Conservation (phyloP, 2,888 invertebrate species). For the Taphrorychus bicolor region DNA sequence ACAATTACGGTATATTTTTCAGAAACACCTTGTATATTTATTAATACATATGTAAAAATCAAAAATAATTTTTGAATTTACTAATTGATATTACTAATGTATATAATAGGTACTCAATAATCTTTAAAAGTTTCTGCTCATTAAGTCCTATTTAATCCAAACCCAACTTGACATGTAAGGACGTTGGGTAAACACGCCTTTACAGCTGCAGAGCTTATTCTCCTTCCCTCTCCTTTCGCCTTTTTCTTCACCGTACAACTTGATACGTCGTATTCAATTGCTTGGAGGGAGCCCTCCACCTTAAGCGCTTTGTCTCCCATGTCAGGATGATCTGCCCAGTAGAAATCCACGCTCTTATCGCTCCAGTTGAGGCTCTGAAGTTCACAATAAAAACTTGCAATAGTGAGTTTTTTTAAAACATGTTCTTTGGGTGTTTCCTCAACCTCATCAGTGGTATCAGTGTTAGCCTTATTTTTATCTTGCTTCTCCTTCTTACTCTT, state of each 20-base stretch:
- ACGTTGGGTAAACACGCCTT: constrained; percentile 58
- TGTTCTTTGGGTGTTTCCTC: too few species aligned
- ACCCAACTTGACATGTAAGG: constrained; percentile 61
- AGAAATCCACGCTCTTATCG: constrained; percentile 63
- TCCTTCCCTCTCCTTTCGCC: background rate
- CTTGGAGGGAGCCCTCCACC: constrained; percentile 54
- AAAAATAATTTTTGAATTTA: too few species aligned
- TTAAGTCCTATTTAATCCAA: too few species aligned
- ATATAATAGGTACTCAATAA: too few species aligned
- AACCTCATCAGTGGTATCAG: constrained; percentile 2
- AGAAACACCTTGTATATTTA: too few species aligned
- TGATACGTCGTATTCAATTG: constrained; percentile 30
- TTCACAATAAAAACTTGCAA: constrained; percentile 63
- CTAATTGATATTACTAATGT: too few species aligned
- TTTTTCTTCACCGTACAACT: constrained; percentile 23
- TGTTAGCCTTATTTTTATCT: constrained; percentile 33
- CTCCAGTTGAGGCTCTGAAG: constrained; percentile 64
- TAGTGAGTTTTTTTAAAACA: constrained; percentile 53
- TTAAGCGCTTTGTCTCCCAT: constrained; percentile 47
- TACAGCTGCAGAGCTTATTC: too few species aligned
- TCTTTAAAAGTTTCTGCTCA: too few species aligned
- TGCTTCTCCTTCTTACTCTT: constrained; percentile 39
- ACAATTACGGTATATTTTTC: too few species aligned
- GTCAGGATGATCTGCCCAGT: constrained; percentile 63
- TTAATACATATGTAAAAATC: too few species aligned